Percentiles rank a stretch among this genome's conserved stretches.
These are phyloP conservation scores for Brachionus koreanus DNA, from an alignment of 1,140 invertebrate genomes.

Conservation along the genomic window DNA sequence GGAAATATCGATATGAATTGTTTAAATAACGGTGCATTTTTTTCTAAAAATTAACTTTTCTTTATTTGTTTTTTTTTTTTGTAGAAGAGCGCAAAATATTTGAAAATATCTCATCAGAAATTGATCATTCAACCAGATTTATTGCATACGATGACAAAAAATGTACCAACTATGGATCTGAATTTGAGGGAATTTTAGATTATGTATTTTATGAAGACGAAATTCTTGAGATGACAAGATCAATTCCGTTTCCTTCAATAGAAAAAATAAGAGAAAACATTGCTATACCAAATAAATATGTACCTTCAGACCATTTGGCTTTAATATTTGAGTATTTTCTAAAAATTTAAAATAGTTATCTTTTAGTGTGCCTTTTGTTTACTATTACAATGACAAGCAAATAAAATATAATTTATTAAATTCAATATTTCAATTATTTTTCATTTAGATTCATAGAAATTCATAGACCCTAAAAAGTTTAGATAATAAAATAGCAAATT, in stretches of 20 bases:
- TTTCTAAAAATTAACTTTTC: background rate
- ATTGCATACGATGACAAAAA: background rate
- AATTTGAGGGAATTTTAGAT: constrained; percentile 18
- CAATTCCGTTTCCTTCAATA: background rate
- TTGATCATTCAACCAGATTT: background rate
- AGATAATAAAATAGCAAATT: no score
- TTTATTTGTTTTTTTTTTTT: background rate
- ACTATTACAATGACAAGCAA: no score
- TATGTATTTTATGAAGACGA: constrained; percentile 37
- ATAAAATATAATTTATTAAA: no score
- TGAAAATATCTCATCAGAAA: background rate
- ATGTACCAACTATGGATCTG: background rate
- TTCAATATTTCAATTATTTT: no score
- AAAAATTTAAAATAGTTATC: background rate
- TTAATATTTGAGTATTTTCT: background rate
- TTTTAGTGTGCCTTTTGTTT: background rate
- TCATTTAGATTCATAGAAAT: no score
- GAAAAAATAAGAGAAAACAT: constrained; percentile 22
- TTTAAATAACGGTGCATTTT: background rate
- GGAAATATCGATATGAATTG: background rate
- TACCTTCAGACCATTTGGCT: constrained; percentile 40
- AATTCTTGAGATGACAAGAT: background rate
- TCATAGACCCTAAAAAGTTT: no score
- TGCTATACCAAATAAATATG: constrained; percentile 8
- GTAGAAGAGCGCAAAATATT: background rate